Percentiles rank a stretch among this genome's conserved stretches.
These are phyloP conservation scores for Sylvia borin DNA, from an alignment of 2,797 vertebrate species.

Conservation along the genomic window DNA sequence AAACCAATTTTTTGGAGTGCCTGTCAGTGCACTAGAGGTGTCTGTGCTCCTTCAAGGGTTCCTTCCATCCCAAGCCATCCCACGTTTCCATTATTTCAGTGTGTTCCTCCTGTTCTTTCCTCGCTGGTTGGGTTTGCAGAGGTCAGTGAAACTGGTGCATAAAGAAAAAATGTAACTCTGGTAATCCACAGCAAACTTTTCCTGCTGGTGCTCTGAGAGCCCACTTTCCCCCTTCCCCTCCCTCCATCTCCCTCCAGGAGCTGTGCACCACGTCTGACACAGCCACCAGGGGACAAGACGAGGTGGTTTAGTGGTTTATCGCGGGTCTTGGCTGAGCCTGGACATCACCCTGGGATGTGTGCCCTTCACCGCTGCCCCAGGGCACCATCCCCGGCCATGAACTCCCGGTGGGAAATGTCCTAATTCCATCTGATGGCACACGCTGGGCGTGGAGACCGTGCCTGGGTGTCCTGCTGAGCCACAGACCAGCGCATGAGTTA, in stretches of 20 bases:
- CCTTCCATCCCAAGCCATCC: neutral
- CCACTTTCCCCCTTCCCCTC: neutral
- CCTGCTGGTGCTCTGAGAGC: neutral
- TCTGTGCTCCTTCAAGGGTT: no score
- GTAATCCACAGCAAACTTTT: neutral
- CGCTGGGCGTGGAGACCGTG: fast-evolving
- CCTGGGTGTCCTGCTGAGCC: neutral
- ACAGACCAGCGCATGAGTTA: neutral
- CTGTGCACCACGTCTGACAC: fast-evolving
- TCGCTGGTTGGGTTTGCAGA: fast-evolving
- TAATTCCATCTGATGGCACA: neutral
- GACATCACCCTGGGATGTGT: neutral
- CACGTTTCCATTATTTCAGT: neutral
- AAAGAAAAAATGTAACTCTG: neutral
- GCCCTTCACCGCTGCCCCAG: neutral
- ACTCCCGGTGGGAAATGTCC: fast-evolving
- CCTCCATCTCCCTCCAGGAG: neutral
- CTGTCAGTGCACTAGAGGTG: fast-evolving
- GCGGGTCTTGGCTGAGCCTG: neutral
- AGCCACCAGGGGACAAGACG: fast-evolving
- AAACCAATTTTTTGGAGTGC: neutral
- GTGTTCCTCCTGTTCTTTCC: neutral
- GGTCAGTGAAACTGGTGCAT: neutral
- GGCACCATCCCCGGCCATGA: neutral
- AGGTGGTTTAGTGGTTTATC: neutral